Evolutionary conservation across 2,888 invertebrate species (phyloP).

Genomic region (Choristoneura rosaceana): DNA sequence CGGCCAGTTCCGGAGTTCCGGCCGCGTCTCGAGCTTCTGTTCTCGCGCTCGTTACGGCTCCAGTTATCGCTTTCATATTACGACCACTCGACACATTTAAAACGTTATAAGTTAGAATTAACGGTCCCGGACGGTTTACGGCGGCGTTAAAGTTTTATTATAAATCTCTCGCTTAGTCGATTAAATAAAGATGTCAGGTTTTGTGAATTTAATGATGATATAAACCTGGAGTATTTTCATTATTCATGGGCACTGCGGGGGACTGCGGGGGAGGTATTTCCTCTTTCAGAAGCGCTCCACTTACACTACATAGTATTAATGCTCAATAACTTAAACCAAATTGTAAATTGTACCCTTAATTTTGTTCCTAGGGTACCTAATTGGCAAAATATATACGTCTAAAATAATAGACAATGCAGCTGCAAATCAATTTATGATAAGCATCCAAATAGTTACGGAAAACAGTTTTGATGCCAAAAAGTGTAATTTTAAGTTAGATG

Average conservation of each 20-base stretch:
- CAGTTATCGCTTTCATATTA: slow-evolving; percentile 12
- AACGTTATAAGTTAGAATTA: slow-evolving; percentile 16
- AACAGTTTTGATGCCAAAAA: neutral
- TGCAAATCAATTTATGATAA: too few relatives aligned
- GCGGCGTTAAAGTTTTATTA: slow-evolving; percentile 16
- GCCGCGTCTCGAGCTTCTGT: slow-evolving; percentile 90
- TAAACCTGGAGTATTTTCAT: neutral
- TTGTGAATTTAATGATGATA: slow-evolving; percentile 13
- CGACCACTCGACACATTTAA: slow-evolving; percentile 13
- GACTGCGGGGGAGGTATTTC: neutral
- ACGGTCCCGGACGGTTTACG: slow-evolving; percentile 25
- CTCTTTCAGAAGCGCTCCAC: neutral
- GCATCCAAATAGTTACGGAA: neutral
- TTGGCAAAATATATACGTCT: too few relatives aligned
- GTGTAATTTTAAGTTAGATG: neutral
- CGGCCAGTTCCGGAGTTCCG: slow-evolving; percentile 9
- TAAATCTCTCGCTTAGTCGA: slow-evolving; percentile 10
- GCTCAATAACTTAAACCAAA: neutral
- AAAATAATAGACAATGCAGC: too few relatives aligned
- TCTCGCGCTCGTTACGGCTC: slow-evolving; percentile 85
- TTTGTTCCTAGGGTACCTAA: too few relatives aligned
- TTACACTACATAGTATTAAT: neutral
- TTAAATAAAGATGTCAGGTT: slow-evolving; percentile 2
- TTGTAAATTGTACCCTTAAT: too few relatives aligned
- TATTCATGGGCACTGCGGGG: neutral